Evolutionary conservation across 1,140 invertebrate species (phyloP), one percentile per base, ranked within the genome.

Genomic region (Drosophila paulistorum): DNA sequence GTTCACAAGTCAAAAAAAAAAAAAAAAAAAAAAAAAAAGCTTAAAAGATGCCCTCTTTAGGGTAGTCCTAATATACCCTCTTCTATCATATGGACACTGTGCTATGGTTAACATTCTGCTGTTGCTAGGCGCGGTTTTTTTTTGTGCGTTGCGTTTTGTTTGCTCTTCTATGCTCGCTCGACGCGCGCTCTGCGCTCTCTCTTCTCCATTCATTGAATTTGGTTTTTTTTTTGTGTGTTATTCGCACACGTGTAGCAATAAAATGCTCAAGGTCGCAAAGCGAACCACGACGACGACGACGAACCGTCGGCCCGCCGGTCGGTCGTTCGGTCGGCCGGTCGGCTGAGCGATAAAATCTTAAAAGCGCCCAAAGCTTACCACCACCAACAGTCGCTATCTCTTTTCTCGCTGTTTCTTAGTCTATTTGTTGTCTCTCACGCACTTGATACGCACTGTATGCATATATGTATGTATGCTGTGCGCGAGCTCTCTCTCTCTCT

Each of bases 161-260:
- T 61, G 59, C 39, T 13, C 48, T 42, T 41, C 17, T 64, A 26
- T 74, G 64, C 71, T 37, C 58, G 30, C 30, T 30, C 6, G n/a
- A 42, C 9, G 26, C 9, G 26, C 9, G 35, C 37, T 2, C 63
- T 13, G 35, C 37, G 10, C 63, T 13, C 9, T 11, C 37, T 39
- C 63, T 13, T 17, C n/a, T n/a, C 7, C 37, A 13, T 41, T 57
- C n/a, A 51, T 62, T 33, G 41, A 58, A 51, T 42, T 30, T 30
- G 30, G 30, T 30, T 30, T 30, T 30, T 30, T 62, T 45, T 68
- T 72, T 66, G 7, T 66, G 17, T 68, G 48, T 59, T 67, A 85
- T 89, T 84, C 85, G 84, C 85, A 81, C 84, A 89, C 84, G 84
- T 84, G 84, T 80, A 89, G 84, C 84, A 75, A 89, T 89, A 89